Conservation (phyloP, 2,113 vertebrate species). For the Hepsetus odoe region DNA sequence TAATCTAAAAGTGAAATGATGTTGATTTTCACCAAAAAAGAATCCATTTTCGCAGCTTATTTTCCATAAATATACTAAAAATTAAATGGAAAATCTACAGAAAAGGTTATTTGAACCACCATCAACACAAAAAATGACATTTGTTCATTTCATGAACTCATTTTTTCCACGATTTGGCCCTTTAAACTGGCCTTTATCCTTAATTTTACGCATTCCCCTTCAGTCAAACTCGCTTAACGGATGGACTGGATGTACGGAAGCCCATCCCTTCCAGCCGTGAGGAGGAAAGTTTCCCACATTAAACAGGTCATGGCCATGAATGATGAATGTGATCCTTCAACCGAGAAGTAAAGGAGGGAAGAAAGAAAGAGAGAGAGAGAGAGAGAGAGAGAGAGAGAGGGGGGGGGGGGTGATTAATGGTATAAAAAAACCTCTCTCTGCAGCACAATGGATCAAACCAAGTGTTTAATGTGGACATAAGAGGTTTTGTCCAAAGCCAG, state of each 20-base stretch:
- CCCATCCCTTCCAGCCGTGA: conserved; percentile 8
- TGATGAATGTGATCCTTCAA: conserved; percentile 67
- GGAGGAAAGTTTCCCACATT: conserved; percentile 63
- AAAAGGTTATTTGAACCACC: no score
- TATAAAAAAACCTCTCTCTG: background rate
- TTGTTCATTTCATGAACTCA: no score
- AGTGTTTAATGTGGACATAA: conserved; percentile 30
- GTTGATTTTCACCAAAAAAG: no score
- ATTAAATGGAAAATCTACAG: no score
- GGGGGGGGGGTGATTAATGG: background rate
- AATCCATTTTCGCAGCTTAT: no score
- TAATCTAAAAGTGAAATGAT: no score
- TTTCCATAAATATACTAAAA: no score
- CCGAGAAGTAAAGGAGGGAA: conserved; percentile 21
- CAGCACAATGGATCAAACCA: conserved; percentile 46
- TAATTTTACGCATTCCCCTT: background rate
- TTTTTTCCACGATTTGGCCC: no score
- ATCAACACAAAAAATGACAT: no score
- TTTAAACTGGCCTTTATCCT: background rate
- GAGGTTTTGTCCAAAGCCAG: conserved; percentile 32
- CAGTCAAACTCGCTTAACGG: background rate
- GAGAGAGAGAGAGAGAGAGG: conserved; percentile 15
- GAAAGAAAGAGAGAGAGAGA: conserved; percentile 30
- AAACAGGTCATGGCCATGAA: conserved; percentile 73
- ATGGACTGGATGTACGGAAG: background rate